A percentile compares a stretch with the other conserved stretches of the same genome.
These are phyloP conservation scores for Zapornia atra DNA, from an alignment of 2,113 vertebrate genomes.

Conservation along the genomic window DNA sequence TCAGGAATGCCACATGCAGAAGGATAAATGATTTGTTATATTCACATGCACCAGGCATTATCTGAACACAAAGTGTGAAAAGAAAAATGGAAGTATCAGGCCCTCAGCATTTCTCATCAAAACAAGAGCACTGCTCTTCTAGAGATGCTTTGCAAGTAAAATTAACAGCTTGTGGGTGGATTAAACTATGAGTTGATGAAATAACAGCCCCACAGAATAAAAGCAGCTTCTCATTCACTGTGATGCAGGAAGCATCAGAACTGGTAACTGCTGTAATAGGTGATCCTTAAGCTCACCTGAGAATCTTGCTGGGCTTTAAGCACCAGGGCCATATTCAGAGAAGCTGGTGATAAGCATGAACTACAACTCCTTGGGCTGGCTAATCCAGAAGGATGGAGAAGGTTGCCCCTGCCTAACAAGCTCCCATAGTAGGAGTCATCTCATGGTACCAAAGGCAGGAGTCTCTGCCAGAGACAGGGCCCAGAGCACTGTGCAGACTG, in stretches of 20 bases:
- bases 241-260: background rate
- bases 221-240: background rate
- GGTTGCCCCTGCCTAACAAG: background rate
- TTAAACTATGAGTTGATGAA: background rate
- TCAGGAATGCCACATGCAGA: background rate
- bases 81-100: background rate
- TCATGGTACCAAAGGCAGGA: background rate
- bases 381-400: background rate
- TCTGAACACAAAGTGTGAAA: background rate
- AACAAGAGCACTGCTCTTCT: background rate
- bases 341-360: background rate
- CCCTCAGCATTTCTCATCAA: background rate
- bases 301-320: background rate
- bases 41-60: background rate
- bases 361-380: background rate
- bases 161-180: background rate
- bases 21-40: background rate
- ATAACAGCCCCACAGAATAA: background rate
- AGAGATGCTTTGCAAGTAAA: background rate
- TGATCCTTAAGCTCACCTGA: background rate
- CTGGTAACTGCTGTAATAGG: background rate
- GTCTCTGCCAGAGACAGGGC: background rate
- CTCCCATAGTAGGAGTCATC: background rate
- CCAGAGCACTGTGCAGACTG: background rate
- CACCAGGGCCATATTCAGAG: background rate